Percentiles rank a stretch among this genome's conserved stretches.
phyloP scores from a whole-genome alignment of 2,797 vertebrate genomes.

The Pristis pectinata region DNA sequence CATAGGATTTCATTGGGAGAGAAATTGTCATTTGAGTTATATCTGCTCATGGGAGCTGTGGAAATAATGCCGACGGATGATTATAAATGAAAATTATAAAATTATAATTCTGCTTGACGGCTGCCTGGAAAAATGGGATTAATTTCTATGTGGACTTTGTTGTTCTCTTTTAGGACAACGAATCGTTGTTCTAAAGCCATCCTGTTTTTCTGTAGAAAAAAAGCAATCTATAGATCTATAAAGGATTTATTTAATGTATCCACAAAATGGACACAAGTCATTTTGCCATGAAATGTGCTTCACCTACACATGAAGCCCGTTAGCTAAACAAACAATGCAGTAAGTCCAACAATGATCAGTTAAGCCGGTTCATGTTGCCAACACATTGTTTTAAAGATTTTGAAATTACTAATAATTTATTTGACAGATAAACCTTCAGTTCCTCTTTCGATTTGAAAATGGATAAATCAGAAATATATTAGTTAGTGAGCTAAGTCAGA shows the following conservation, averaged over 20 bases:
- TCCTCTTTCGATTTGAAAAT: background rate
- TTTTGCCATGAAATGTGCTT: background rate
- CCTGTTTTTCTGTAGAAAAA: too few species aligned
- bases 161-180: too few species aligned
- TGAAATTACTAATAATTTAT: background rate
- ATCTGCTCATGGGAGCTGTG: background rate
- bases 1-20: background rate
- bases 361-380: background rate
- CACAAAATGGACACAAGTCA: background rate
- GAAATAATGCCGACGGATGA: background rate
- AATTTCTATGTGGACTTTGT: too few species aligned
- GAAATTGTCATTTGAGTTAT: too few species aligned
- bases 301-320: too few species aligned
- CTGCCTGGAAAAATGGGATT: too few species aligned
- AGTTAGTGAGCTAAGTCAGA: background rate
- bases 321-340: background rate
- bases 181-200: too few species aligned
- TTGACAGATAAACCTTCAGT: background rate
- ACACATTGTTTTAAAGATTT: background rate
- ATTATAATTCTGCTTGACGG: background rate
- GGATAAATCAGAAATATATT: background rate
- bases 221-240: background rate
- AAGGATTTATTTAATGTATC: background rate
- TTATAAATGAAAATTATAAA: background rate
- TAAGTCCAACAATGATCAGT: background rate